These are phyloP conservation scores for Hemiprocne comata DNA, from an alignment of 2,113 vertebrate species.

Conservation along the genomic window DNA sequence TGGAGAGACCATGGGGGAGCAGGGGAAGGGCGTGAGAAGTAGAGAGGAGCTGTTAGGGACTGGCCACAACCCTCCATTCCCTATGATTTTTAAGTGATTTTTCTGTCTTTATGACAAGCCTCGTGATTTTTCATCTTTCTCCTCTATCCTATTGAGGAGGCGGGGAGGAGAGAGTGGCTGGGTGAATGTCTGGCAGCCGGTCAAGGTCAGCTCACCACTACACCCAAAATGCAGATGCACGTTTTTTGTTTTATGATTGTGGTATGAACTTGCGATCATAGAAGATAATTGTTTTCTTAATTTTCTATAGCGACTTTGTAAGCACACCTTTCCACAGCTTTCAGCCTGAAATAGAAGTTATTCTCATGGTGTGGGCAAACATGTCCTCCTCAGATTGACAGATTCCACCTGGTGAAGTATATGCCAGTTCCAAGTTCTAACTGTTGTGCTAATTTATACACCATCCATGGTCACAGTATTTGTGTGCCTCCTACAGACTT, in stretches of 20 bases:
- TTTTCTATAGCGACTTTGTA: neutral
- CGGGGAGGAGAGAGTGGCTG: neutral
- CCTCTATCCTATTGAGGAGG: neutral
- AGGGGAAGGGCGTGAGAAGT: neutral
- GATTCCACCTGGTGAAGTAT: neutral
- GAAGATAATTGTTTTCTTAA: neutral
- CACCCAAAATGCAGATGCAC: neutral
- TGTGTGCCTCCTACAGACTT: neutral
- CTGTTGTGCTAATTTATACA: neutral
- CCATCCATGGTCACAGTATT: neutral
- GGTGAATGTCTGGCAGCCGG: accelerated
- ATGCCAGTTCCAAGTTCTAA: neutral
- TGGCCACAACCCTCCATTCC: accelerated
- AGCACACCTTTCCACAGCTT: neutral
- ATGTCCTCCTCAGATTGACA: neutral
- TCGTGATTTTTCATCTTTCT: neutral
- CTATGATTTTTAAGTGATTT: neutral
- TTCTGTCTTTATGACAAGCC: neutral
- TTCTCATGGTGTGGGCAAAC: neutral
- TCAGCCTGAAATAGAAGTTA: neutral
- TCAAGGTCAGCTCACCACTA: neutral
- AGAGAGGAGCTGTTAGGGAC: neutral
- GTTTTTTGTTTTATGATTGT: too few relatives aligned
- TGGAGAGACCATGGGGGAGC: accelerated
- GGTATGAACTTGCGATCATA: neutral